phyloP scores from a whole-genome alignment of 1,140 invertebrate genomes.

The Drosophila varians region DNA sequence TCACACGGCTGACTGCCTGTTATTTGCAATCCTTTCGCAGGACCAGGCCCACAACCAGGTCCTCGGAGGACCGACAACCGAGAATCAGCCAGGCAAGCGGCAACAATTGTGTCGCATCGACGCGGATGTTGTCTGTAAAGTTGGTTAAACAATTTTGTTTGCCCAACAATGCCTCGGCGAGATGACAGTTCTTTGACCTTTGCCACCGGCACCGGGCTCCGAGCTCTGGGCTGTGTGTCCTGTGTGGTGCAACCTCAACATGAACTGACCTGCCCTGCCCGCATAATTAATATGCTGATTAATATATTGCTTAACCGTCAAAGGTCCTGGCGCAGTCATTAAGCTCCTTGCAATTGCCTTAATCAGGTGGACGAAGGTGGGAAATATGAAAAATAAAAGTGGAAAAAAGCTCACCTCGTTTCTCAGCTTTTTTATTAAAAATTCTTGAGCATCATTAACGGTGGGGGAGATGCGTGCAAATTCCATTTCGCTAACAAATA shows the following conservation, averaged over 20 bases:
- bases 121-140: constrained; percentile 59
- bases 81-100: constrained; percentile 1
- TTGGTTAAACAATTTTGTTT: constrained; percentile 57
- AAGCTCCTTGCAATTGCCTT: constrained; percentile 33
- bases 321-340: constrained; percentile 24
- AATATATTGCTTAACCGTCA: constrained; percentile 38
- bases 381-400: background rate
- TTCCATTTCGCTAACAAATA: constrained; percentile 34
- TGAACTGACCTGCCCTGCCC: constrained; percentile 9
- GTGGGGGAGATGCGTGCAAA: constrained; percentile 26
- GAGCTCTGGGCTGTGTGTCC: too few species aligned
- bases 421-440: constrained; percentile 37
- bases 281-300: constrained; percentile 52
- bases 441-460: constrained; percentile 49
- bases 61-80: background rate
- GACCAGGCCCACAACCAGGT: background rate
- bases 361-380: constrained; percentile 12
- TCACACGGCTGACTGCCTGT: constrained; percentile 52
- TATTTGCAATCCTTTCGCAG: constrained; percentile 3
- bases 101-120: constrained; percentile 34
- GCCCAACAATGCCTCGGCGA: constrained; percentile 20
- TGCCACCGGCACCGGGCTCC: too few species aligned
- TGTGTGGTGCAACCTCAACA: background rate
- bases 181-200: constrained; percentile 45
- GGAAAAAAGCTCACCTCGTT: background rate